These are phyloP conservation scores for Pangasius larnaudii DNA, from an alignment of 2,797 vertebrate genomes.

Conservation along the genomic window DNA sequence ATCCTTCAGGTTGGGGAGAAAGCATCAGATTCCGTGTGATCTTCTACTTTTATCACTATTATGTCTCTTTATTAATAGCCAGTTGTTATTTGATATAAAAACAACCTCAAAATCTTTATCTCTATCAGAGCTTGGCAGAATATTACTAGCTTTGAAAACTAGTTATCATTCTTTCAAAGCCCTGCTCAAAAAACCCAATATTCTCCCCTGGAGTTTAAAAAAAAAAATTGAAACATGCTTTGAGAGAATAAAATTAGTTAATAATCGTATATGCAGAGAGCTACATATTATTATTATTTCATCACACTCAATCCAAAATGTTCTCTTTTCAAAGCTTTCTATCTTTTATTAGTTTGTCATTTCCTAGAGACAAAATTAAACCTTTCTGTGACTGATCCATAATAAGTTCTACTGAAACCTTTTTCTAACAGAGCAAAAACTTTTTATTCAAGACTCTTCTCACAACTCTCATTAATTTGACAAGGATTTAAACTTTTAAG, in stretches of 20 bases:
- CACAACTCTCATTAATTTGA: not conserved
- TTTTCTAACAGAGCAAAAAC: slow-evolving; percentile 9
- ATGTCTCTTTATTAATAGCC: not conserved
- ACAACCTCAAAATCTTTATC: not conserved
- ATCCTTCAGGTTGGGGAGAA: not conserved
- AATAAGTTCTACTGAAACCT: not conserved
- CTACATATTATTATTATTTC: not conserved
- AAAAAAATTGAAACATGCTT: not conserved
- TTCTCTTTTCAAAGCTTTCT: not conserved
- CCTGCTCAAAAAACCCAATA: not conserved
- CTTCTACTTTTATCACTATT: not conserved
- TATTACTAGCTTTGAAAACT: not conserved
- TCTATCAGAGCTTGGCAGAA: slow-evolving; percentile 4
- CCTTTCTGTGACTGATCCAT: not conserved
- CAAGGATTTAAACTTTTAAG: not conserved
- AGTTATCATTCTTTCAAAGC: slow-evolving; percentile 3
- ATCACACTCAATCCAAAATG: not conserved
- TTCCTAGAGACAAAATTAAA: slow-evolving; percentile 1
- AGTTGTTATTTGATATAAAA: not conserved
- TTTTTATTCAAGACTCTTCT: not conserved
- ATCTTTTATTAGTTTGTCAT: slow-evolving; percentile 1
- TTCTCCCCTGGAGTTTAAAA: not conserved
- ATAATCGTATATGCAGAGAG: slow-evolving; percentile 4
- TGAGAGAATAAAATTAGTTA: slow-evolving; percentile 20
- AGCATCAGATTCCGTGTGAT: not conserved